Evolutionary conservation across 2,888 invertebrate species (phyloP), one percentile per base, ranked within the genome.

Genomic region (Parthenolecanium corni): DNA sequence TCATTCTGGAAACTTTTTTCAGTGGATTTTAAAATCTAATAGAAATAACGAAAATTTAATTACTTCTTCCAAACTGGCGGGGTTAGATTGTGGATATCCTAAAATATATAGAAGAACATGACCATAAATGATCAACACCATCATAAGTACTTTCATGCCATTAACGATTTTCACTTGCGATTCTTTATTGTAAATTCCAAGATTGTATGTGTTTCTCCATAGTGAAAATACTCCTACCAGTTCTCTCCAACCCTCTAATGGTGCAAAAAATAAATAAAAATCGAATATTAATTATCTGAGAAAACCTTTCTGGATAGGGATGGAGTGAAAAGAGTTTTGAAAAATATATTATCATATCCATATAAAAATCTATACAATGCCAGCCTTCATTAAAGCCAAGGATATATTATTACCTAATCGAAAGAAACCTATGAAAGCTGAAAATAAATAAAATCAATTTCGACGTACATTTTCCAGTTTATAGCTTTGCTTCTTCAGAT

Each of bases 111-210:
- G 57, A 25, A 66, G 52, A 18, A 65, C 46, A 53, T 67, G 67
- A 0, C 67, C 67, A 24, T 65, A 67, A 31, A 67, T 66, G 20
- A 67, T 63, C 1, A 65, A 47, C 46, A 66, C 31, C 67, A 67
- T 67, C 38, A 66, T 66, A 11, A 67, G 25, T 11, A 67, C 65
- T 56, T 67, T 67, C 23, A 63, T 61, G 11, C 64, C 66, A 20
- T 53, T 63, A 16, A 46, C 63, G 16, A 63, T 54, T 54, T 63
- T 63, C 23, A 63, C 54, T 47, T 63, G 63, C 9, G 63, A 47
- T 23, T 46, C 31, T 63, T 63, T 63, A 36, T 23, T 46, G 31
- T 63, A 63, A 25, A 63, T 16, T 5, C 63, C 63, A 14, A 63
- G 53, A 63, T 54, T 63, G 24, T 63, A 63, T 11, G 46, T 38